These are phyloP conservation scores for Hirtodrosophila alboralis DNA, from an alignment of 2,888 invertebrate species.

Conservation along the genomic window DNA sequence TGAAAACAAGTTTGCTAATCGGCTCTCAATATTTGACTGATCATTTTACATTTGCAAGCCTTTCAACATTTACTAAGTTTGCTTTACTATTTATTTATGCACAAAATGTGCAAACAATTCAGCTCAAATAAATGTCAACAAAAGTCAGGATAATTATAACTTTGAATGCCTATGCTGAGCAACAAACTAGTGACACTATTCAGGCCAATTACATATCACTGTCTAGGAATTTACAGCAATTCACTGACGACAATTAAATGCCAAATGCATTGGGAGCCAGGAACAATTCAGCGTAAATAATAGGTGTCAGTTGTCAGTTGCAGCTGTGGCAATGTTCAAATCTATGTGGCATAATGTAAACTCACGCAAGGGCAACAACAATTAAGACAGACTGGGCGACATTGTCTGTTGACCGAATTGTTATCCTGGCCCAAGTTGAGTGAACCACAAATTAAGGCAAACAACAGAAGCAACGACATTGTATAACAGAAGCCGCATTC, in stretches of 20 bases:
- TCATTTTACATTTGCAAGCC: too few relatives aligned
- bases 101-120: too few relatives aligned
- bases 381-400: constrained; percentile 23
- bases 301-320: constrained; percentile 66
- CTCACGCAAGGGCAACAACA: constrained; percentile 24
- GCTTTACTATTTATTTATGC: too few relatives aligned
- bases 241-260: constrained; percentile 53
- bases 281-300: constrained; percentile 50
- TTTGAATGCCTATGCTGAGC: constrained; percentile 16
- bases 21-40: too few relatives aligned
- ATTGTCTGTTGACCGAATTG: constrained; percentile 28
- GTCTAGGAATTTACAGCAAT: constrained; percentile 37
- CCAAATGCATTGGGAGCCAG: constrained; percentile 39
- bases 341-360: constrained; percentile 16
- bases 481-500: constrained; percentile 5
- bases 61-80: too few relatives aligned
- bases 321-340: constrained; percentile 39
- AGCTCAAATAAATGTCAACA: constrained; percentile 1
- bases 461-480: constrained; percentile 41
- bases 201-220: constrained; percentile 31
- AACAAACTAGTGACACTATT: background rate
- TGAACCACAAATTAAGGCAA: constrained; percentile 69
- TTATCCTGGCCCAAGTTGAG: constrained; percentile 39
- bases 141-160: constrained; percentile 24
- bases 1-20: too few relatives aligned